phyloP scores from a whole-genome alignment of 1,140 invertebrate species.

The Papilio glaucus region DNA sequence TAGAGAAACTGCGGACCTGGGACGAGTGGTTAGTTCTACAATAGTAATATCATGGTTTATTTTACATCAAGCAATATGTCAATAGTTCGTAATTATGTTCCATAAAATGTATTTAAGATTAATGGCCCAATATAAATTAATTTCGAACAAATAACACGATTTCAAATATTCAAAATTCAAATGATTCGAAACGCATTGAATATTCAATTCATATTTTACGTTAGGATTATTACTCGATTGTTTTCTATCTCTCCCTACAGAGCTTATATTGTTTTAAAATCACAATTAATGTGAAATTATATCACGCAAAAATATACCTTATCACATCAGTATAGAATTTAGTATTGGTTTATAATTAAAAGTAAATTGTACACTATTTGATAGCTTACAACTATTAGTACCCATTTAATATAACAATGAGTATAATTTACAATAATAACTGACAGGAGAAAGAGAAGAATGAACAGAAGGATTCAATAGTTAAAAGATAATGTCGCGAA shows the following conservation, averaged over 20 bases:
- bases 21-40: too few relatives aligned
- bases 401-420: not conserved
- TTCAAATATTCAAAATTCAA: too few relatives aligned
- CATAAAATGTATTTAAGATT: too few relatives aligned
- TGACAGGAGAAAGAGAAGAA: not conserved
- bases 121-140: too few relatives aligned
- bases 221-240: not conserved
- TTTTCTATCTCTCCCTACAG: constrained; percentile 9
- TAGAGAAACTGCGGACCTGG: too few relatives aligned
- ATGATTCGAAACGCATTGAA: constrained; percentile 21
- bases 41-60: too few relatives aligned
- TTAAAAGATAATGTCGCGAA: too few relatives aligned
- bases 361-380: not conserved
- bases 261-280: constrained; percentile 1
- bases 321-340: not conserved
- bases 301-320: not conserved
- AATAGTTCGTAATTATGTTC: too few relatives aligned
- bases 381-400: not conserved
- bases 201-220: constrained; percentile 7
- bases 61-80: too few relatives aligned
- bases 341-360: not conserved
- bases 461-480: too few relatives aligned
- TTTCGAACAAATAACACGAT: too few relatives aligned
- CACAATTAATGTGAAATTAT: constrained; percentile 1
- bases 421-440: not conserved